Conservation (phyloP, 2,797 vertebrate genomes). For the Micropoecilia bifurca region DNA sequence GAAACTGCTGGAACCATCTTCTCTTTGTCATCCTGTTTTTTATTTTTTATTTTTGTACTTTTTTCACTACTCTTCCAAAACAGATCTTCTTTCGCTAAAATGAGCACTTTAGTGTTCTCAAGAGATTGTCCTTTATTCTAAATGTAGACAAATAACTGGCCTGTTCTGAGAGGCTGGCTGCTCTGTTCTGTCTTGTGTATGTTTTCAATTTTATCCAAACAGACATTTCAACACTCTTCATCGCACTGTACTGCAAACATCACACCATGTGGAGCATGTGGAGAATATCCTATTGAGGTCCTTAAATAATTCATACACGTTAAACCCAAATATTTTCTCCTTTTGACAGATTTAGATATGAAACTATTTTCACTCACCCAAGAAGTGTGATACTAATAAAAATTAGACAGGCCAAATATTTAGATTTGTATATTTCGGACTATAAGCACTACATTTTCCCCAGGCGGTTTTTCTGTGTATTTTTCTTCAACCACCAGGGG, state of each 20-base stretch:
- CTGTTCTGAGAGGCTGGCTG: neutral
- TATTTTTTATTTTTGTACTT: neutral
- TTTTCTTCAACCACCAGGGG: too few species aligned
- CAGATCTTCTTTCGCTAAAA: neutral
- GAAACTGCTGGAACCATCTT: neutral
- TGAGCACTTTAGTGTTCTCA: neutral
- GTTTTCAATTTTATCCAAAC: neutral
- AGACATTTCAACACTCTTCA: neutral
- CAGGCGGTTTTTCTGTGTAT: too few species aligned
- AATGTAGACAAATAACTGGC: neutral
- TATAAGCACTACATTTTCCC: too few species aligned
- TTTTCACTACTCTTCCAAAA: neutral
- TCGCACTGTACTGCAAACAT: neutral
- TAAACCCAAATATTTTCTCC: neutral
- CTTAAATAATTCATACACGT: neutral
- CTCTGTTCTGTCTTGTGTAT: neutral
- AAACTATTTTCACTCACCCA: neutral
- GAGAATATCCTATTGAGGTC: neutral
- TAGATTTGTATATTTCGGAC: too few species aligned
- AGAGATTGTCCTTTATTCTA: neutral
- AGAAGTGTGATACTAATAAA: neutral
- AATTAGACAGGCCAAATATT: neutral
- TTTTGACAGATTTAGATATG: neutral
- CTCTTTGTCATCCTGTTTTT: neutral
- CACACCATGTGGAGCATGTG: neutral